Evolutionary conservation across 2,797 vertebrate genomes (phyloP), one percentile per base, ranked within the genome.

Genomic region (Pristis pectinata): DNA sequence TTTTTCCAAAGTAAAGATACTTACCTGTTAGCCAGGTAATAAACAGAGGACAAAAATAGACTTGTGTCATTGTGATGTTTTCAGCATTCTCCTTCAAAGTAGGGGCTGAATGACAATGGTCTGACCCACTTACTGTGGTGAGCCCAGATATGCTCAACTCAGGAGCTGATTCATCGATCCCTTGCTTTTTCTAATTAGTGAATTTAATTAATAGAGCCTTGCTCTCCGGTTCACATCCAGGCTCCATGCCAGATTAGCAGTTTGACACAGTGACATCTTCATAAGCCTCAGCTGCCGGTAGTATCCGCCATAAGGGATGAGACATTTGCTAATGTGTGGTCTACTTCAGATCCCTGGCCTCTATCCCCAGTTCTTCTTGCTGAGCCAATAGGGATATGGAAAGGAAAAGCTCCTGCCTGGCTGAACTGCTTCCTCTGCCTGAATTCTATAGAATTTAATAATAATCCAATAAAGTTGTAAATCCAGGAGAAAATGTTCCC

Each of bases 1-100:
- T 91, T 64, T 56, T 34, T 37, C 59, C 64, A 64, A 67, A 89
- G 83, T 17, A n/a, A 34, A 89, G n/a, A 37, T 64, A 89, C 37
- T 37, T 89, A 85, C 56, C 56, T 89, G n/a, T 67, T 67, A 22
- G 87, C 61, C 61, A 67, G 83, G 53, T 87, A 87, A 87, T 59
- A 87, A 87, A 87, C 53, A 87, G 87, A 19, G 61, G 67, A 87
- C 87, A 91, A 91, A 91, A 91, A 67, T 91, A 91, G 61, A 67
- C 22, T 34, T 19, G n/a, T 91, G 61, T 67, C 87, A 67, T 67
- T 91, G 87, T 41, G n/a, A 67, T 9, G 19, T 0, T 67, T 3
- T 91, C 87, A 91, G 87, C 87, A 91, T 19, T 91, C 87, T 91
- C 87, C 87, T 91, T 91, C 87, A 91, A 37, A 37, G 37, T 67